Evolutionary conservation across 2,113 vertebrate genomes (phyloP), one percentile per base, ranked within the genome.

Genomic region (Murina feae): DNA sequence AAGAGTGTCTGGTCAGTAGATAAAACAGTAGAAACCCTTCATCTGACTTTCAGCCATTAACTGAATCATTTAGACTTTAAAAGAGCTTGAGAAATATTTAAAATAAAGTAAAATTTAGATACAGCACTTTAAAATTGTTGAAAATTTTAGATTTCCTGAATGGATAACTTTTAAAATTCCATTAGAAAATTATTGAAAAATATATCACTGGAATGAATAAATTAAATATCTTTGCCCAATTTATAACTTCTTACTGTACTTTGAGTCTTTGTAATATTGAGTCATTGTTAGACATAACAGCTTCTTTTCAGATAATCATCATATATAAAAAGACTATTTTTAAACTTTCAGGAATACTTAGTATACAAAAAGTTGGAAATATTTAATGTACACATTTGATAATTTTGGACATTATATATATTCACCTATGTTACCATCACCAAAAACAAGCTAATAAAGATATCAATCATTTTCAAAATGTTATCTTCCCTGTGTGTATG

Each of bases 121-220:
- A 55, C 2, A 17, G 37, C 2, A 55, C 9, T 87, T 81, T 42
- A 80, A 86, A 47, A 6, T 37, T 63, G 32, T n/a, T 53, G 25
- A n/a, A 7, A 80, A 6, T 17, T 60, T 71, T 47, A 12, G 11
- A 32, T 44, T 71, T 84, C 60, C 28, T 72, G 2, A 8, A 6
- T 74, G 2, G 10, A 6, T 74, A 75, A 80, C 17, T 85, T 90
- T 53, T 68, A 17, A 83, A 90, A 78, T 80, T 75, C n/a, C 37
- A 80, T 92, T 83, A 84, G 10, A 83, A 92, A 78, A 42, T 51
- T 86, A 49, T 79, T 78, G 4, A 68, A 83, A 94, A 95, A 51
- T 84, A 6, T 53, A 5, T 82, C 32, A 80, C 5, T 25, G 44
- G 1, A 81, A 20, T 90, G 4, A 0, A 71, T 51, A 44, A 72